Evolutionary conservation across 2,888 invertebrate species (phyloP).

Genomic region (Neria commutata): DNA sequence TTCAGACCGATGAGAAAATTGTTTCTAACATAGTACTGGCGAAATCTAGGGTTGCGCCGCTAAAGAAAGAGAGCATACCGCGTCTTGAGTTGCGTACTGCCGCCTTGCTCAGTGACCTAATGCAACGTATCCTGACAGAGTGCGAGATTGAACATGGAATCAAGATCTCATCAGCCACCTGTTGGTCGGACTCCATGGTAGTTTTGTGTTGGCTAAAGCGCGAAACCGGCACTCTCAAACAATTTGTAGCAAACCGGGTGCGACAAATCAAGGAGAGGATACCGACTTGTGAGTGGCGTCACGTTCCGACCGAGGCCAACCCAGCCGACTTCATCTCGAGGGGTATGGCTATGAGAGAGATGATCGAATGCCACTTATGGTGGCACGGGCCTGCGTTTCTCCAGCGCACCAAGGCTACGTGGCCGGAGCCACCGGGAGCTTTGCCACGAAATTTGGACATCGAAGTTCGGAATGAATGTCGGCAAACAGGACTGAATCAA

Average conservation of each 20-base stretch:
- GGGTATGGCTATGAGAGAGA: background rate
- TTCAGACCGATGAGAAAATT: too few species aligned
- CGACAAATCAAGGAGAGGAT: slow-evolving; percentile 15
- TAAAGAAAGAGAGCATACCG: too few species aligned
- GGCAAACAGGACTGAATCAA: background rate
- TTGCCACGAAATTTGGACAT: background rate
- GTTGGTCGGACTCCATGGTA: slow-evolving; percentile 15
- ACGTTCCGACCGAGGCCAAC: slow-evolving; percentile 13
- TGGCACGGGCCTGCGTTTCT: background rate
- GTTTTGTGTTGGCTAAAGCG: slow-evolving; percentile 12
- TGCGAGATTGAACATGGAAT: slow-evolving; percentile 6
- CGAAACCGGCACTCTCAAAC: background rate
- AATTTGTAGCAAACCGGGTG: slow-evolving; percentile 18
- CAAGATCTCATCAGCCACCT: background rate
- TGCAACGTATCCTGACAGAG: too few species aligned
- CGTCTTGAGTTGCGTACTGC: too few species aligned
- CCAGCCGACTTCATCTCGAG: slow-evolving; percentile 19
- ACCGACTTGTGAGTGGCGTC: slow-evolving; percentile 3
- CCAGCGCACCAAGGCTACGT: background rate
- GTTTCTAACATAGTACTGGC: too few species aligned
- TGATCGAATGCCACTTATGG: background rate
- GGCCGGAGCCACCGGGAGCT: background rate
- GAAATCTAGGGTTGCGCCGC: too few species aligned
- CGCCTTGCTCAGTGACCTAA: too few species aligned
- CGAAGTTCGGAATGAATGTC: slow-evolving; percentile 4